Conservation (phyloP, 2,113 vertebrate species). For the Eublepharis macularius region DNA sequence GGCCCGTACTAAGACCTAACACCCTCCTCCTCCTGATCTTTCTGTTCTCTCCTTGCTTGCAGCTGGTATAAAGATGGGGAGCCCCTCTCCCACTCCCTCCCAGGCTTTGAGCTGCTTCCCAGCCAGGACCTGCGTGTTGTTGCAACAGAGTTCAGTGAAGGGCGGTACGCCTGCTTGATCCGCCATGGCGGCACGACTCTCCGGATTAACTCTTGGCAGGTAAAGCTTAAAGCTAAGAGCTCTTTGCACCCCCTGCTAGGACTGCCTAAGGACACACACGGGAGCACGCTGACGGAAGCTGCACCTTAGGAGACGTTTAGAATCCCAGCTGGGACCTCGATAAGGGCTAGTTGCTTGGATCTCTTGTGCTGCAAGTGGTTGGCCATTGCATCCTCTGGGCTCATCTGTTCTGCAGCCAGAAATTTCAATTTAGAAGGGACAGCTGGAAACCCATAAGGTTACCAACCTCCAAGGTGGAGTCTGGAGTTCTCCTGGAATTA, state of each 20-base stretch:
- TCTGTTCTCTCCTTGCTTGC: background rate
- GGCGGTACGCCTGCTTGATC: conserved; percentile 80
- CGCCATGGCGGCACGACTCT: conserved; percentile 61
- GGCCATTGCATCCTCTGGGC: background rate
- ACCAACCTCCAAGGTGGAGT: too few relatives aligned
- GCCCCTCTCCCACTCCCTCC: conserved; percentile 74
- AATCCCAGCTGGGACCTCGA: background rate
- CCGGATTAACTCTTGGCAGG: conserved; percentile 77
- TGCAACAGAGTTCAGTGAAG: conserved; percentile 80
- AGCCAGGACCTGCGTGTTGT: conserved; percentile 74
- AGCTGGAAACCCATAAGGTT: too few relatives aligned
- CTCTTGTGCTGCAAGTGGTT: background rate
- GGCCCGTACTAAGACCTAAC: too few relatives aligned
- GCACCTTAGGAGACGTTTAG: background rate
- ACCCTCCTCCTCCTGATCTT: background rate
- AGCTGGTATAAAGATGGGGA: conserved; percentile 86
- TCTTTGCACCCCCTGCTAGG: too few relatives aligned
- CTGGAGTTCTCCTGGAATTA: too few relatives aligned
- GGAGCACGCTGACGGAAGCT: background rate
- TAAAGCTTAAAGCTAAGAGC: conserved; percentile 20
- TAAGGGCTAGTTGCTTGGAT: background rate
- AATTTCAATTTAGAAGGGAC: background rate
- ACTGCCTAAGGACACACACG: too few relatives aligned
- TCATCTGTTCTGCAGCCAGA: background rate
- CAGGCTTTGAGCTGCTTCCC: conserved; percentile 77